Evolutionary conservation across 2,797 vertebrate genomes (phyloP).

Genomic region (Ciconia nigra): DNA sequence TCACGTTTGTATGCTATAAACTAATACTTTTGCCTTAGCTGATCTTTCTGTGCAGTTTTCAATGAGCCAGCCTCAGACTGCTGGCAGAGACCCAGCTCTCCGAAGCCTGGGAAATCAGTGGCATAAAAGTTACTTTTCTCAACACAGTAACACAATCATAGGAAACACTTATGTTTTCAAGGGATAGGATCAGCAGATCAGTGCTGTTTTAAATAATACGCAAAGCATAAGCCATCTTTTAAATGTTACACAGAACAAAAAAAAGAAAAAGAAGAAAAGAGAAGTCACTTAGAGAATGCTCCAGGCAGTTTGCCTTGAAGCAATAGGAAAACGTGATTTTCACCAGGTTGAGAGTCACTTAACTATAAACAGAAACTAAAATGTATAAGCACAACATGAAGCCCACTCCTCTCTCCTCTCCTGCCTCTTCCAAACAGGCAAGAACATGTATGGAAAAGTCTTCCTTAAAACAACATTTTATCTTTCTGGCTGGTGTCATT

Average conservation of each 20-base stretch:
- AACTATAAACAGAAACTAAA: constrained; percentile 15
- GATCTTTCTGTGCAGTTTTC: neutral
- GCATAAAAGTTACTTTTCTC: neutral
- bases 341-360: neutral
- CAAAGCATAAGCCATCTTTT: neutral
- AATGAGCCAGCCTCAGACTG: neutral
- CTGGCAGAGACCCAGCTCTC: neutral
- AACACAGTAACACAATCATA: neutral
- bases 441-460: neutral
- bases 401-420: neutral
- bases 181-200: neutral
- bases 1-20: neutral
- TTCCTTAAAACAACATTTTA: neutral
- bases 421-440: neutral
- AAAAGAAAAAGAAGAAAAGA: neutral
- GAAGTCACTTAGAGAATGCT: neutral
- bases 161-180: neutral
- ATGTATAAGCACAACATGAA: neutral
- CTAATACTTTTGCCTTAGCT: neutral
- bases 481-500: neutral
- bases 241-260: neutral
- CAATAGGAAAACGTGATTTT: constrained; percentile 9
- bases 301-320: neutral
- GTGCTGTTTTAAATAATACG: neutral
- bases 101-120: neutral